Evolutionary conservation across 1,140 invertebrate species (phyloP).

Genomic region (Cotesia vestalis): DNA sequence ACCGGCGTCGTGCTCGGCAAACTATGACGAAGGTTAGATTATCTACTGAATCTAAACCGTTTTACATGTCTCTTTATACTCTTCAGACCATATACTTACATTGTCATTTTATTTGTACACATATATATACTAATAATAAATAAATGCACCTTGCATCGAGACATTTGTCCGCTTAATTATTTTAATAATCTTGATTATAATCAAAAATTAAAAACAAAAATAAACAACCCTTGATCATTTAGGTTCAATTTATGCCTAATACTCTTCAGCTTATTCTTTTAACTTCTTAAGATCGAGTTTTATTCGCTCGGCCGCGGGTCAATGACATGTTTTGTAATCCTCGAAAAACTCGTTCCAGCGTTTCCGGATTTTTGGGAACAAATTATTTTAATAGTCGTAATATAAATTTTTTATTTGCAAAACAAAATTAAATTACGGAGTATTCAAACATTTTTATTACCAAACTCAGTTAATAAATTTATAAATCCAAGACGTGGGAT

Average conservation of each 20-base stretch:
- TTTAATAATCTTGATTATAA: neutral
- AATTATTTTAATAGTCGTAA: neutral
- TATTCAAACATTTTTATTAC: too few species aligned
- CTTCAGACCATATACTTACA: slow-evolving; percentile 1
- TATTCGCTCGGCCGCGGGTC: neutral
- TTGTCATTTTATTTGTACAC: neutral
- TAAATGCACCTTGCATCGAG: too few species aligned
- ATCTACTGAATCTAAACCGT: slow-evolving; percentile 61
- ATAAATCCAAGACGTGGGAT: too few species aligned
- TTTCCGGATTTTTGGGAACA: neutral
- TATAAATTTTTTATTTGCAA: too few species aligned
- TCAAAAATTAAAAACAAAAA: too few species aligned
- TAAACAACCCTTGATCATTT: too few species aligned
- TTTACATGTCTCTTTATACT: slow-evolving; percentile 48
- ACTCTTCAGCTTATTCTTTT: too few species aligned
- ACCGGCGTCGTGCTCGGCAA: slow-evolving; percentile 62
- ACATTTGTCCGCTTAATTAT: slow-evolving; percentile 5
- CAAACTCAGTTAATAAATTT: too few species aligned
- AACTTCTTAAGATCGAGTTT: too few species aligned
- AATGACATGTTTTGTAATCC: slow-evolving; percentile 5
- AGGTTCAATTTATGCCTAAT: too few species aligned
- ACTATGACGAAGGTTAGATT: slow-evolving; percentile 63
- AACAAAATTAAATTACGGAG: too few species aligned
- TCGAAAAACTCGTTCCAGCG: neutral
- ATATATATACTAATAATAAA: neutral